Conservation (phyloP, 1,140 invertebrate species). For the Drosophila varians region DNA sequence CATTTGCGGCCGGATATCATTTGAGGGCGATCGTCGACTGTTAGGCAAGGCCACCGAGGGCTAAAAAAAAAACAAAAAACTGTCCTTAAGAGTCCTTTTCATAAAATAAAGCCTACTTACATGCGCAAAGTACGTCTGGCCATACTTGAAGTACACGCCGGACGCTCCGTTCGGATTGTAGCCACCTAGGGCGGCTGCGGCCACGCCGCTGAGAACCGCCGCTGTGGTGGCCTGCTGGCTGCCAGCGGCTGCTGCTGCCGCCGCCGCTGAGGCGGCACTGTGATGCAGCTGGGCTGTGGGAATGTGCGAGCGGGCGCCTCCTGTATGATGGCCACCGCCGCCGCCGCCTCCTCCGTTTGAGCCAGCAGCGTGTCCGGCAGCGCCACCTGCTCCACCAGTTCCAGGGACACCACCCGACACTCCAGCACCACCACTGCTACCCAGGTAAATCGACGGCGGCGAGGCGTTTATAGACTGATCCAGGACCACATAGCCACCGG, state of each 20-base stretch:
- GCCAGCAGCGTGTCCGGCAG: conserved; percentile 15
- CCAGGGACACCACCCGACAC: not conserved
- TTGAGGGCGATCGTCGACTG: conserved; percentile 81
- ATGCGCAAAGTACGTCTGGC: conserved; percentile 83
- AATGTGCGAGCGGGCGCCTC: conserved; percentile 71
- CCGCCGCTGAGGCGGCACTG: conserved; percentile 68
- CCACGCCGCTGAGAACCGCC: conserved; percentile 72
- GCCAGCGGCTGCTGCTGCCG: conserved; percentile 58
- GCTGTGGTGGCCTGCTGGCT: conserved; percentile 64
- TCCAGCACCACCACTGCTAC: conserved; percentile 19
- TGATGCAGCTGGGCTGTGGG: conserved; percentile 79
- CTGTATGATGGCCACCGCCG: conserved; percentile 36
- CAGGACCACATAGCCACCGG: conserved; percentile 60
- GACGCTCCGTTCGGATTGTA: conserved; percentile 77
- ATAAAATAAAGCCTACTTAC: conserved; percentile 45
- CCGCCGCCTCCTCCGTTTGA: conserved; percentile 8
- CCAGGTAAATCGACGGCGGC: conserved; percentile 58
- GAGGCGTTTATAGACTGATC: conserved; percentile 62
- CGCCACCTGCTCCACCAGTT: conserved; percentile 6
- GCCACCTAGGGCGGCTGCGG: conserved; percentile 68
- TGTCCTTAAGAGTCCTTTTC: not conserved
- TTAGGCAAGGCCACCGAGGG: conserved; percentile 82
- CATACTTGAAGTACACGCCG: conserved; percentile 82
- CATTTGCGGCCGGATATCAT: conserved; percentile 79
- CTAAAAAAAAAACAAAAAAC: conserved; percentile 26